A percentile compares a stretch with the other conserved stretches of the same genome.
These are phyloP conservation scores for Peromyscus leucopus DNA, from an alignment of 2,113 vertebrate genomes.

Conservation along the genomic window DNA sequence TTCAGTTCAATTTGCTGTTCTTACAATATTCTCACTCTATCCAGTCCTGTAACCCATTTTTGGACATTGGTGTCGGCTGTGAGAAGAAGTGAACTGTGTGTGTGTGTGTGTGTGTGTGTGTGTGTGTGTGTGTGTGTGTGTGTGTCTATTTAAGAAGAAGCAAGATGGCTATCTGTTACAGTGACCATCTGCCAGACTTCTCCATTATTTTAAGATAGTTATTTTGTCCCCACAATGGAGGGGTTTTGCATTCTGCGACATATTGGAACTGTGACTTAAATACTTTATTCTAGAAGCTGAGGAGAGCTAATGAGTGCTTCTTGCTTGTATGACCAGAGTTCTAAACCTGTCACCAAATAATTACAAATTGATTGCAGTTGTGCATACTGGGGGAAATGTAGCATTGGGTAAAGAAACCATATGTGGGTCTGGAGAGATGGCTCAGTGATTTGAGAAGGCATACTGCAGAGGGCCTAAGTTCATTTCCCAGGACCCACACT, in stretches of 20 bases:
- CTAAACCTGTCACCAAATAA: neutral
- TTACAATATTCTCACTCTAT: neutral
- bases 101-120: neutral
- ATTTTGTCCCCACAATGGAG: neutral
- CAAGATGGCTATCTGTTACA: neutral
- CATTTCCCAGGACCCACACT: neutral
- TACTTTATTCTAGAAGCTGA: neutral
- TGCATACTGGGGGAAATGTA: neutral
- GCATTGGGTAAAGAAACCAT: neutral
- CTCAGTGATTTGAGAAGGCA: neutral
- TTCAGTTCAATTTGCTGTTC: neutral
- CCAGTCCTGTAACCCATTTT: neutral
- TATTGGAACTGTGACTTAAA: neutral
- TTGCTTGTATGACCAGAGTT: neutral
- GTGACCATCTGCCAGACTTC: neutral
- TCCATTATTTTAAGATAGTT: neutral
- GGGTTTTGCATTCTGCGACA: neutral
- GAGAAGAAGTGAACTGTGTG: neutral
- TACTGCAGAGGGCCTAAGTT: neutral
- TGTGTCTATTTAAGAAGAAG: neutral
- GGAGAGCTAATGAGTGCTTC: neutral
- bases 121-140: neutral
- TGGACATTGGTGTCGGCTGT: neutral
- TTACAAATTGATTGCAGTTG: constrained; percentile 9
- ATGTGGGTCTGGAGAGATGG: neutral